Conservation (phyloP, 1,140 invertebrate species). For the Orius insidiosus region DNA sequence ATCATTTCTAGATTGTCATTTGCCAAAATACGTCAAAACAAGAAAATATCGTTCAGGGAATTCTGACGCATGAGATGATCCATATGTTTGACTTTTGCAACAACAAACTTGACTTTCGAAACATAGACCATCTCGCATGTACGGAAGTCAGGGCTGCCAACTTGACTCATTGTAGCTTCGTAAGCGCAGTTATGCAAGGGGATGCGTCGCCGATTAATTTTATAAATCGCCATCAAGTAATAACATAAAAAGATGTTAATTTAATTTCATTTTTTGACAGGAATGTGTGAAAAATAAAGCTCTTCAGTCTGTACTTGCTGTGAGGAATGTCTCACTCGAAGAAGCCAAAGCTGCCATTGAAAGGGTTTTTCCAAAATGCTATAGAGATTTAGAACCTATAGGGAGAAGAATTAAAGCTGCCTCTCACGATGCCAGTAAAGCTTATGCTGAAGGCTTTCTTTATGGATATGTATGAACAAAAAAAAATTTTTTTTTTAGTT, state of each 20-base stretch:
- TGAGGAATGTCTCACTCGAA: slow-evolving; percentile 49
- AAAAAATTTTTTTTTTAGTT: no score
- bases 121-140: slow-evolving; percentile 85
- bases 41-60: slow-evolving; percentile 49
- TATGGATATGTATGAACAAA: slow-evolving; percentile 53
- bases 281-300: slow-evolving; percentile 84
- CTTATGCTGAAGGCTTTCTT: slow-evolving; percentile 54
- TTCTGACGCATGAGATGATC: slow-evolving; percentile 81
- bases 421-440: slow-evolving; percentile 47
- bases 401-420: slow-evolving; percentile 65
- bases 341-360: slow-evolving; percentile 64
- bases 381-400: slow-evolving; percentile 82
- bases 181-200: slow-evolving; percentile 59
- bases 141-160: slow-evolving; percentile 87
- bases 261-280: slow-evolving; percentile 27
- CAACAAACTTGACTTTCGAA: slow-evolving; percentile 73
- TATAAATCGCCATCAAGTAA: slow-evolving; percentile 50
- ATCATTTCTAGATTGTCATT: slow-evolving; percentile 55
- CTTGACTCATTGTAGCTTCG: slow-evolving; percentile 76
- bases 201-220: slow-evolving; percentile 56
- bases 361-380: slow-evolving; percentile 81
- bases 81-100: slow-evolving; percentile 94
- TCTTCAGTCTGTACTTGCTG: slow-evolving; percentile 58
- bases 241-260: not conserved
- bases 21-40: slow-evolving; percentile 67